Conservation (phyloP, 2,113 vertebrate genomes). For the Phylloscopus trochilus region DNA sequence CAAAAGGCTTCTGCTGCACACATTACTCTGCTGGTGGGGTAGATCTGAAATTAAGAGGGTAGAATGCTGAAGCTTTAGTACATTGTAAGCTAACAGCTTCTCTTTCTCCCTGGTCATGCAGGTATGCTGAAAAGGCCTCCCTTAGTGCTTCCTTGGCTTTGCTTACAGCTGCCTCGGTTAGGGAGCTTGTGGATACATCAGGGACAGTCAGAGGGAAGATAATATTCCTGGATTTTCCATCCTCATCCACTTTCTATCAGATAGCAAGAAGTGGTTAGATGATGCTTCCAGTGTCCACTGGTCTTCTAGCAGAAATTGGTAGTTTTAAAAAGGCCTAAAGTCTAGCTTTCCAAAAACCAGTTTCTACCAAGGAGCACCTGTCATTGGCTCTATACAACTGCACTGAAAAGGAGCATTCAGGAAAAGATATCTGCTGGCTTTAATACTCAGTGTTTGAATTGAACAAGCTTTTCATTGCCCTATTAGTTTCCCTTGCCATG, state of each 20-base stretch:
- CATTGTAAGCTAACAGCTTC: neutral
- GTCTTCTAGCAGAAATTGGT: neutral
- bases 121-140: neutral
- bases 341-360: neutral
- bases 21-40: neutral
- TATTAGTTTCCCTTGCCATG: neutral
- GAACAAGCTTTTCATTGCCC: neutral
- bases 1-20: neutral
- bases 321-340: neutral
- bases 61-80: neutral
- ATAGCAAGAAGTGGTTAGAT: neutral
- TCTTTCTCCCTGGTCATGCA: neutral
- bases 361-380: neutral
- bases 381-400: neutral
- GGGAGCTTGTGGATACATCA: neutral
- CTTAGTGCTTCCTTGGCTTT: neutral
- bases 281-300: neutral
- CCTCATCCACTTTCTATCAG: neutral
- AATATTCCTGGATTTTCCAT: neutral
- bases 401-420: constrained; percentile 15
- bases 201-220: neutral
- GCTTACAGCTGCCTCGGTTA: neutral
- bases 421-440: constrained; percentile 4
- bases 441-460: neutral
- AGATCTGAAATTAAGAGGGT: neutral